A percentile compares a stretch with the other conserved stretches of the same genome.
Conservation (phyloP, 2,113 vertebrate species). For the Dendrocopos noguchii region DNA sequence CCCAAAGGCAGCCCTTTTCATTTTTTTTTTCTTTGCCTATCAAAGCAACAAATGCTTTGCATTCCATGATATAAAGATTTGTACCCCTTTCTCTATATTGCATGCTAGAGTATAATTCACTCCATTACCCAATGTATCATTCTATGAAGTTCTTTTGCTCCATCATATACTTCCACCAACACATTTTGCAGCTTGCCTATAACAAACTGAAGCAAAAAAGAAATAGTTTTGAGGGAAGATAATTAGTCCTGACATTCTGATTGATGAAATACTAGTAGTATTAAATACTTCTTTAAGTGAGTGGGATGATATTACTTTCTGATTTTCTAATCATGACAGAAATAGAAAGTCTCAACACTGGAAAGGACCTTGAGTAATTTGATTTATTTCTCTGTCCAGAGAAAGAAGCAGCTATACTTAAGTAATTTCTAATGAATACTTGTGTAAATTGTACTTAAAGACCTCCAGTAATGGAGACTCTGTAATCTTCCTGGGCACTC, state of each 20-base stretch:
- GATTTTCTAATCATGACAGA: slow-evolving; percentile 13
- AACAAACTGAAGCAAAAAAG: neutral
- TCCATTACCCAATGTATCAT: neutral
- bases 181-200: neutral
- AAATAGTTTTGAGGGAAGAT: neutral
- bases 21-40: neutral
- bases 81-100: neutral
- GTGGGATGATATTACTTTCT: neutral
- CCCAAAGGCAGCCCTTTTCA: neutral
- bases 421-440: neutral
- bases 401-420: neutral
- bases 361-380: neutral
- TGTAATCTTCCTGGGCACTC: neutral
- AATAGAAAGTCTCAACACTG: neutral
- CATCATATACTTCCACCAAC: neutral
- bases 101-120: neutral
- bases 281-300: neutral
- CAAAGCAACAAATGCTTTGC: neutral
- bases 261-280: neutral
- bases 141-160: neutral
- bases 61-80: neutral
- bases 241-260: neutral
- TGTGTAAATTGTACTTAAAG: neutral
- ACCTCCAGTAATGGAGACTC: neutral
- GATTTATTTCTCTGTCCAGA: slow-evolving; percentile 17